Evolutionary conservation across 2,888 invertebrate genomes (phyloP).

Genomic region (Drosophila anceps): DNA sequence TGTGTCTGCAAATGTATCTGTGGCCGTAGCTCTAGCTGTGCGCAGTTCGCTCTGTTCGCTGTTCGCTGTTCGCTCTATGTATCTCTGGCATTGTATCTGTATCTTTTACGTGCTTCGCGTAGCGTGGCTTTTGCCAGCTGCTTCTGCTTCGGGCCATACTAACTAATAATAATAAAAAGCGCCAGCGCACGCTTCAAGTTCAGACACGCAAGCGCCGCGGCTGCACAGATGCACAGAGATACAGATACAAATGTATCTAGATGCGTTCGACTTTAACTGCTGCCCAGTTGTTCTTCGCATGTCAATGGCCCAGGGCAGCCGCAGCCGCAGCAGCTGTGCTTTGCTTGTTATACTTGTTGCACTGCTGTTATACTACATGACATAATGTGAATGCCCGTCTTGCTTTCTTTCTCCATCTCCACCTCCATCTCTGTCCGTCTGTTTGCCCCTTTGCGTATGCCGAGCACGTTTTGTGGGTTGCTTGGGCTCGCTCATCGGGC

Average conservation of each 20-base stretch:
- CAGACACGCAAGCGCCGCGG: slow-evolving; percentile 56
- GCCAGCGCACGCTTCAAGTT: slow-evolving; percentile 44
- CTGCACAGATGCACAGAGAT: slow-evolving; percentile 24
- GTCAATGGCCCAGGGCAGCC: slow-evolving; percentile 59
- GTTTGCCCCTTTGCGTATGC: slow-evolving; percentile 46
- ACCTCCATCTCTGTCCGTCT: not conserved
- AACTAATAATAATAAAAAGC: slow-evolving; percentile 25
- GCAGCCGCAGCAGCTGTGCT: slow-evolving; percentile 13
- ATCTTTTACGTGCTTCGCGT: slow-evolving; percentile 72
- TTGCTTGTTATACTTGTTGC: slow-evolving; percentile 51
- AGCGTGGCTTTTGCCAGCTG: slow-evolving; percentile 52
- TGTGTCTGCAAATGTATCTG: not conserved
- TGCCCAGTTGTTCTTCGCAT: slow-evolving; percentile 47
- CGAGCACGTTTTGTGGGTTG: slow-evolving; percentile 69
- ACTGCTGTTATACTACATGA: slow-evolving; percentile 56
- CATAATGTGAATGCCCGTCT: slow-evolving; percentile 55
- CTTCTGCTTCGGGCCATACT: slow-evolving; percentile 36
- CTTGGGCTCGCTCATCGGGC: slow-evolving; percentile 36
- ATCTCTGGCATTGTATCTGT: slow-evolving; percentile 49
- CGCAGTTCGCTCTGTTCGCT: not conserved
- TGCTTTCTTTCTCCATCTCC: slow-evolving; percentile 17
- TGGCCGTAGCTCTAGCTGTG: not conserved
- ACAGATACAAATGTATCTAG: slow-evolving; percentile 64
- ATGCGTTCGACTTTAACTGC: slow-evolving; percentile 31
- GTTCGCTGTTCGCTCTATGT: slow-evolving; percentile 8